These are phyloP conservation scores for Biston stratarius DNA, from an alignment of 2,888 invertebrate species.

Conservation along the genomic window DNA sequence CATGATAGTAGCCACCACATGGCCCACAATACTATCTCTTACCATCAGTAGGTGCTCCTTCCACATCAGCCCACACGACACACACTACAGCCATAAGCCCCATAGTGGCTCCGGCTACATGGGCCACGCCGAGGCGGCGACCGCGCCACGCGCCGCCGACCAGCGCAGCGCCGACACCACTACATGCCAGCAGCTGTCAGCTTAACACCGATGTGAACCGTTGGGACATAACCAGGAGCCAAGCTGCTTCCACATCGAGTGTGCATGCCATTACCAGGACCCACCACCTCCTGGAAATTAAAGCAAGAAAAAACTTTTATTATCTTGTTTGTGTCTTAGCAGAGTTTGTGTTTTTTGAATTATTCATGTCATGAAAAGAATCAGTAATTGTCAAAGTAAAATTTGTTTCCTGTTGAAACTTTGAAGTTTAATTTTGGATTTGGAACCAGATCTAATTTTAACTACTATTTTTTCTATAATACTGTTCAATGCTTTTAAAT, in stretches of 20 bases:
- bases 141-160: conserved; percentile 92
- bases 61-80: conserved; percentile 93
- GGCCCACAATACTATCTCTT: conserved; percentile 32
- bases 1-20: no score
- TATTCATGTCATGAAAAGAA: no score
- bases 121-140: conserved; percentile 90
- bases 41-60: conserved; percentile 89
- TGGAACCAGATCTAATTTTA: no score
- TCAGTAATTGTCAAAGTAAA: no score
- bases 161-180: conserved; percentile 93
- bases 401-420: no score
- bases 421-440: no score
- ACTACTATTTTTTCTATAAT: no score
- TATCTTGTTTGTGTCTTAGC: not conserved
- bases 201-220: conserved; percentile 80
- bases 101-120: conserved; percentile 92
- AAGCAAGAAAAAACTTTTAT: not conserved
- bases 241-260: conserved; percentile 95
- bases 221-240: conserved; percentile 93
- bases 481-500: no score
- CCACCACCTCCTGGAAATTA: conserved; percentile 82
- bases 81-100: conserved; percentile 94
- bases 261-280: conserved; percentile 91
- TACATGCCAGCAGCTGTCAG: conserved; percentile 94
- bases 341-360: not conserved